Percentiles rank a stretch among this genome's conserved stretches.
phyloP scores from a whole-genome alignment of 2,113 vertebrate species.

The Dasyprocta punctata region DNA sequence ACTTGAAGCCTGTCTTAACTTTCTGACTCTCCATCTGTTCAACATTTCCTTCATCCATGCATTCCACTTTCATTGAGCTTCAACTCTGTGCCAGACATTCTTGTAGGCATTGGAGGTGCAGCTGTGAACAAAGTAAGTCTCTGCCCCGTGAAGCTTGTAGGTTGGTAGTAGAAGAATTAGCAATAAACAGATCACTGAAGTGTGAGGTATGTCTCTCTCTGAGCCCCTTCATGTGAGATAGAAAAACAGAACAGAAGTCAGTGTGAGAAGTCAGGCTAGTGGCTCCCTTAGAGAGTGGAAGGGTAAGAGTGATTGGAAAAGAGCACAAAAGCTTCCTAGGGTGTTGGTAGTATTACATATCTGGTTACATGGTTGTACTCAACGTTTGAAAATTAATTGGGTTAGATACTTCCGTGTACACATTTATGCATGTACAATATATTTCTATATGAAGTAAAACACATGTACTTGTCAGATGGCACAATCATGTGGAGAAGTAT shows the following conservation, averaged over 20 bases:
- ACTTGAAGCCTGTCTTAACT: not conserved
- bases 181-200: not conserved
- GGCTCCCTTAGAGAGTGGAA: not conserved
- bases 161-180: not conserved
- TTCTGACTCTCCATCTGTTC: not conserved
- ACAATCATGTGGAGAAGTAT: not conserved
- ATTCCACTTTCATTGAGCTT: slow-evolving; percentile 1
- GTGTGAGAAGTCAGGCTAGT: not conserved
- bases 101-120: not conserved
- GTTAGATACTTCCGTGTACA: not conserved
- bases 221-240: not conserved
- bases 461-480: not conserved
- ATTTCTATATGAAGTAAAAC: slow-evolving; percentile 24
- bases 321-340: not conserved
- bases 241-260: not conserved
- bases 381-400: not conserved
- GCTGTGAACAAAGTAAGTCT: not conserved
- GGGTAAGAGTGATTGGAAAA: not conserved
- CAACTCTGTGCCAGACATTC: not conserved
- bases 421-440: not conserved
- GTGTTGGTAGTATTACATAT: not conserved
- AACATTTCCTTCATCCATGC: slow-evolving; percentile 17
- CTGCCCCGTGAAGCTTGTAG: not conserved
- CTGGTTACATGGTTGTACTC: not conserved
- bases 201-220: not conserved